Evolutionary conservation across 92 coral and sea anemone species (phyloP), one percentile per base, ranked within the genome.

Genomic region (Pocillopora meandrina): DNA sequence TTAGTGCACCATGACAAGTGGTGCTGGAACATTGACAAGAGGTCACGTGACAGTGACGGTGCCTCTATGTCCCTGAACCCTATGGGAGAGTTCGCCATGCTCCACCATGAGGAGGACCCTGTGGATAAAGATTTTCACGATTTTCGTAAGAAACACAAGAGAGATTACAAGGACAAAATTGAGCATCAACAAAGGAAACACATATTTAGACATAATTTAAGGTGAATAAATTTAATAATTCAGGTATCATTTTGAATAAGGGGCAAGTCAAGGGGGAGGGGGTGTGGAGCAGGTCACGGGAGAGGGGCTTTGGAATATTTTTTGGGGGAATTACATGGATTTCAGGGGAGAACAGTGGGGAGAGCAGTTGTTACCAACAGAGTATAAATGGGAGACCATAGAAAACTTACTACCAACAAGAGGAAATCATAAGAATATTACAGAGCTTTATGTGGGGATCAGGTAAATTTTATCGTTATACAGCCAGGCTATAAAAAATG

Each of bases 201-300:
- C 78, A 94, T 96, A 58, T 96, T 96, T 74, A 89, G 98, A 58
- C 98, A 96, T 70, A 96, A 96, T 85, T 81, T 96, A 72, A 96
- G 98, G 98, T 96, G 52, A 47, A 80, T 47, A 19, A 60, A 73
- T 36, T 72, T 19, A 12, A n/a, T 36, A 35, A 68, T 21, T 17
- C 13, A 60, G 55, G 5, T 76, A 58, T 59, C 64, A 75, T 10
- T 21, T 19, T 56, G 18, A 55, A 3, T 55, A 13, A 18, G 58
- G 13, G 63, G 31, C 1, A 42, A 42, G 57, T 5, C 56, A 71
- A 26, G 74, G 12, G 74, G 74, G 18, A 26, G 7, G 71, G 33
- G 12, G 33, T 15, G 71, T 23, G 23, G 71, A 21, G 71, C 33
- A 26, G 31, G 31, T 26, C 31, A 26, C 31, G 31, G 31, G 1